Percentiles rank a stretch among this genome's conserved stretches.
These are phyloP conservation scores for Ardeotis arabs DNA, from an alignment of 2,113 vertebrate species.

Conservation along the genomic window DNA sequence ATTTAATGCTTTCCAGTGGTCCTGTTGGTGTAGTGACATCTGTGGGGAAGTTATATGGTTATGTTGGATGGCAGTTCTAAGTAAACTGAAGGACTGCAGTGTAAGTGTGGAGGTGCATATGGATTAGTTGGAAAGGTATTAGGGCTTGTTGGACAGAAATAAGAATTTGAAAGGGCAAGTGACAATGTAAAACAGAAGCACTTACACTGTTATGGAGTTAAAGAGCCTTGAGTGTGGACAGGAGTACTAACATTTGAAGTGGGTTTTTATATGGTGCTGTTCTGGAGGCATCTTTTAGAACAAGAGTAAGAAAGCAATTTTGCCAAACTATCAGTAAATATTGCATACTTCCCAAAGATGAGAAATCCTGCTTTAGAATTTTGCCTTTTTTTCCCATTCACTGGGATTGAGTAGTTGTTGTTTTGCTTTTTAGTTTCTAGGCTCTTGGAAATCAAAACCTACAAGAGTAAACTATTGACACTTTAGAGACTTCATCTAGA, in stretches of 20 bases:
- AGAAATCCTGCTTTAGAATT: neutral
- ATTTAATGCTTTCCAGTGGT: neutral
- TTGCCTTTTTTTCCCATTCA: neutral
- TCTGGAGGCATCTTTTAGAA: neutral
- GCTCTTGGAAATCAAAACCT: neutral
- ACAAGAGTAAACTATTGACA: neutral
- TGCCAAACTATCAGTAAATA: neutral
- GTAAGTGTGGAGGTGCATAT: neutral
- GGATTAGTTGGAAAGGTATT: neutral
- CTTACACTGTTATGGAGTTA: neutral
- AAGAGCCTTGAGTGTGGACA: neutral
- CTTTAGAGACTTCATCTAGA: neutral
- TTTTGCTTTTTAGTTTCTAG: neutral
- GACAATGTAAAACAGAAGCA: neutral
- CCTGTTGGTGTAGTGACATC: accelerated
- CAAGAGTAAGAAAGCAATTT: neutral
- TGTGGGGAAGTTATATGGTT: neutral
- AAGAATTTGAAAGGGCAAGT: neutral
- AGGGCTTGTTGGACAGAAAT: neutral
- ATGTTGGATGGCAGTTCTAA: neutral
- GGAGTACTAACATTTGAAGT: neutral
- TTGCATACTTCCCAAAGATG: neutral
- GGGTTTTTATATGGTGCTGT: neutral
- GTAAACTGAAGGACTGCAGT: neutral
- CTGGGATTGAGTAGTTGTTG: neutral